phyloP scores from a whole-genome alignment of 2,888 invertebrate species.

The Hedya salicella region DNA sequence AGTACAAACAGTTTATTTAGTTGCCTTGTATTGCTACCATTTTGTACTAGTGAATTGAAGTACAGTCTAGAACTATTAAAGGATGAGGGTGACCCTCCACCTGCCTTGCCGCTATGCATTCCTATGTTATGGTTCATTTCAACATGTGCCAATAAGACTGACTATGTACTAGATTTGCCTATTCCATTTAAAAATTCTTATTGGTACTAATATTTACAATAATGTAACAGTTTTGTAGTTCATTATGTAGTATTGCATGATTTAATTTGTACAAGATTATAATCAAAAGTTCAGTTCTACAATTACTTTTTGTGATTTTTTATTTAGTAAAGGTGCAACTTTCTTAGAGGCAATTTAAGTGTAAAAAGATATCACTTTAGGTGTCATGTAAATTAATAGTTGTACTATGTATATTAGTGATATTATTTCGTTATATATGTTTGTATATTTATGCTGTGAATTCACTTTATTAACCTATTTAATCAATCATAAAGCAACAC shows the following conservation, averaged over 20 bases:
- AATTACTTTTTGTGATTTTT: slow-evolving; percentile 13
- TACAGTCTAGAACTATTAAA: too few relatives aligned
- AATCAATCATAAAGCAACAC: slow-evolving; percentile 33
- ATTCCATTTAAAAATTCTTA: slow-evolving; percentile 31
- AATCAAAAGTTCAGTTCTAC: too few relatives aligned
- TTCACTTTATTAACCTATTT: slow-evolving; percentile 16
- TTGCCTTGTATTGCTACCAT: too few relatives aligned
- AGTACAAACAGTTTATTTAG: too few relatives aligned
- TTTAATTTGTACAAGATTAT: neutral
- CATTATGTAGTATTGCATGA: too few relatives aligned
- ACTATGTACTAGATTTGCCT: slow-evolving; percentile 25
- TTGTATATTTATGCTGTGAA: slow-evolving; percentile 17
- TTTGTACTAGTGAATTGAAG: too few relatives aligned
- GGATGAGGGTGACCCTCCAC: neutral
- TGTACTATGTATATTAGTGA: neutral
- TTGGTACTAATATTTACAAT: slow-evolving; percentile 32
- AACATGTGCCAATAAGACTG: slow-evolving; percentile 45
- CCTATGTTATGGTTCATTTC: slow-evolving; percentile 36
- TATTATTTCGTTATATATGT: neutral
- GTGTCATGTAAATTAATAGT: neutral
- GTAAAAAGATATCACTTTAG: neutral
- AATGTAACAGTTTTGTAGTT: too few relatives aligned
- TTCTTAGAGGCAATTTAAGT: neutral
- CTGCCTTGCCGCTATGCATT: slow-evolving; percentile 41
- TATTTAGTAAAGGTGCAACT: neutral